Evolutionary conservation across 2,888 invertebrate species (phyloP).

Genomic region (Chrysolina haemoptera): DNA sequence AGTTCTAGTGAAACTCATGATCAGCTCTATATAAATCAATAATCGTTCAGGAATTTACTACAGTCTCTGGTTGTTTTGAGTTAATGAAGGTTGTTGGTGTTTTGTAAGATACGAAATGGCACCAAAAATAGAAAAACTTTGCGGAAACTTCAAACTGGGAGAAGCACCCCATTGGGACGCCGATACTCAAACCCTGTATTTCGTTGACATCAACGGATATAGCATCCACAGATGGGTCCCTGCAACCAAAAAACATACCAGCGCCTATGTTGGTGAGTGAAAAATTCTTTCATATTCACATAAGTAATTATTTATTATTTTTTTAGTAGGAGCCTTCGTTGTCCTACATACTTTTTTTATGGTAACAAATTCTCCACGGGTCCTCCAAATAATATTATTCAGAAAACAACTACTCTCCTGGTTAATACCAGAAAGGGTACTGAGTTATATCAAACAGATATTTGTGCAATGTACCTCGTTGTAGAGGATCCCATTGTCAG

Average conservation of each 20-base stretch:
- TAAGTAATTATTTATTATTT: no score
- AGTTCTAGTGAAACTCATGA: not conserved
- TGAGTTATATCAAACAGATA: no score
- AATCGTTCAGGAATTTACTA: not conserved
- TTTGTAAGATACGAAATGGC: constrained; percentile 46
- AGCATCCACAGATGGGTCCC: constrained; percentile 58
- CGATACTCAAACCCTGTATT: constrained; percentile 75
- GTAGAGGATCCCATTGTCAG: no score
- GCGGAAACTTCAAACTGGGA: constrained; percentile 73
- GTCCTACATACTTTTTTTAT: no score
- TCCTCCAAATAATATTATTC: no score
- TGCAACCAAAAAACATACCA: constrained; percentile 53
- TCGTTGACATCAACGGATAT: constrained; percentile 73
- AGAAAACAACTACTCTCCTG: no score
- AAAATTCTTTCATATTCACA: not conserved
- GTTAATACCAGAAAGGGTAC: no score
- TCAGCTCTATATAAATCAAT: constrained; percentile 21
- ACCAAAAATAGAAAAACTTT: constrained; percentile 67
- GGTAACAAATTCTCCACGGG: no score
- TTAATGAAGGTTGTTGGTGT: constrained; percentile 1
- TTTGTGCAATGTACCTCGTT: no score
- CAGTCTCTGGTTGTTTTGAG: not conserved
- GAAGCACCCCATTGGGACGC: constrained; percentile 83
- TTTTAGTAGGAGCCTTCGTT: no score
- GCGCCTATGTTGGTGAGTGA: constrained; percentile 54